Evolutionary conservation across 2,113 vertebrate genomes (phyloP).

Genomic region (Stegastes partitus): DNA sequence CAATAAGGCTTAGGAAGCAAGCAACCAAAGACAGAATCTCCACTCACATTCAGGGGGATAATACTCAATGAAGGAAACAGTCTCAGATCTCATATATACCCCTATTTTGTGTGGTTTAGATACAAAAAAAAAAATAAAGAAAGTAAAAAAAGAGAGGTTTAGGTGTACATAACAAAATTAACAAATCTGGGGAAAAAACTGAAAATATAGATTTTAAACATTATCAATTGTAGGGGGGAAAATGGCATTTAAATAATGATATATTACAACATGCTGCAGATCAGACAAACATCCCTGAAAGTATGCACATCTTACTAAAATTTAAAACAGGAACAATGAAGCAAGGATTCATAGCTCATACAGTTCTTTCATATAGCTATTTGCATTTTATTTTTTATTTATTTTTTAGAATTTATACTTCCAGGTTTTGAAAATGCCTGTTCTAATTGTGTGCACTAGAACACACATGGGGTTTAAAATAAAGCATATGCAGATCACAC

Average conservation of each 20-base stretch:
- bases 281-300: neutral
- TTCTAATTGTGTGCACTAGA: slow-evolving; percentile 52
- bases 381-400: slow-evolving; percentile 25
- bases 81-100: slow-evolving; percentile 69
- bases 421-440: slow-evolving; percentile 40
- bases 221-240: neutral
- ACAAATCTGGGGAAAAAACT: slow-evolving; percentile 19
- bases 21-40: slow-evolving; percentile 79
- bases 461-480: slow-evolving; percentile 65
- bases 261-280: slow-evolving; percentile 1
- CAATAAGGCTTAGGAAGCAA: slow-evolving; percentile 83
- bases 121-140: slow-evolving; percentile 47
- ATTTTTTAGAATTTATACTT: slow-evolving; percentile 40
- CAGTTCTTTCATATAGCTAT: slow-evolving; percentile 25
- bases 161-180: slow-evolving; percentile 53
- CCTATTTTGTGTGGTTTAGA: slow-evolving; percentile 69
- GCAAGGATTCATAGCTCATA: slow-evolving; percentile 27
- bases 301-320: neutral
- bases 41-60: slow-evolving; percentile 76
- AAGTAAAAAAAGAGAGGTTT: slow-evolving; percentile 57
- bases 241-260: slow-evolving; percentile 5
- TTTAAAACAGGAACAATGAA: slow-evolving; percentile 25
- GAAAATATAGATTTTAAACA: slow-evolving; percentile 38
- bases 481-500: slow-evolving; percentile 73
- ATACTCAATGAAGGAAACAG: slow-evolving; percentile 72